These are phyloP conservation scores for Eumerus sabulonum DNA, from an alignment of 2,888 invertebrate species.

Conservation along the genomic window DNA sequence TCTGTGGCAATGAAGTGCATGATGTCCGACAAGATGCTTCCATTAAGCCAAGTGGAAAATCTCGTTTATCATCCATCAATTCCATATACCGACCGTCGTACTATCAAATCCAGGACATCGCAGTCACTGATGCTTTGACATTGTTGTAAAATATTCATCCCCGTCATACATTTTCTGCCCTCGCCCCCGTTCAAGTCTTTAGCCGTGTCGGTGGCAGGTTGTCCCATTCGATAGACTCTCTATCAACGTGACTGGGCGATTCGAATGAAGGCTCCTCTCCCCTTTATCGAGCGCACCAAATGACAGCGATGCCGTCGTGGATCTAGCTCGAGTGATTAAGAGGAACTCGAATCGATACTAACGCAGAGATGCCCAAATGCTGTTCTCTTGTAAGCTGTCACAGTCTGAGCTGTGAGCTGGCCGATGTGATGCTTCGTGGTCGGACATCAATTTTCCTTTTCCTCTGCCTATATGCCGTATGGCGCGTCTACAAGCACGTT, in stretches of 20 bases:
- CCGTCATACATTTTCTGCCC: constrained; percentile 56
- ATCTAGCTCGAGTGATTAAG: constrained; percentile 45
- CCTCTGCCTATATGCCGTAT: neutral
- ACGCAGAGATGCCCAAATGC: constrained; percentile 46
- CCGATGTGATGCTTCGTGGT: constrained; percentile 30
- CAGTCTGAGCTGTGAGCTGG: constrained; percentile 43
- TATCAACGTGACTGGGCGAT: constrained; percentile 34
- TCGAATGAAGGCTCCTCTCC: constrained; percentile 17
- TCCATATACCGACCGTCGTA: constrained; percentile 51
- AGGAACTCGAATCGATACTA: constrained; percentile 34
- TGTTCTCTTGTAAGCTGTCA: constrained; percentile 64
- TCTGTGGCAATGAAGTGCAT: constrained; percentile 37
- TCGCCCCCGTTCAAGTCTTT: constrained; percentile 18
- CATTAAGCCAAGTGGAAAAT: constrained; percentile 67
- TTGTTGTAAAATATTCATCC: constrained; percentile 67
- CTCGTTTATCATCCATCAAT: constrained; percentile 69
- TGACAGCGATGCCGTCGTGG: neutral
- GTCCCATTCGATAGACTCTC: constrained; percentile 24
- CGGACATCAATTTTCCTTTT: constrained; percentile 35
- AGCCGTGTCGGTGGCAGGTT: neutral
- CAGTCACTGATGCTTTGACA: constrained; percentile 61
- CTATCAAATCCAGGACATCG: constrained; percentile 64
- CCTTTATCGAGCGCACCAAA: constrained; percentile 1
- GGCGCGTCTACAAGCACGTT: constrained; percentile 3
- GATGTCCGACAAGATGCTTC: constrained; percentile 55